Base-by-base conservation (phyloP, 2,797 vertebrate species). In the Falco naumanni region DNA sequence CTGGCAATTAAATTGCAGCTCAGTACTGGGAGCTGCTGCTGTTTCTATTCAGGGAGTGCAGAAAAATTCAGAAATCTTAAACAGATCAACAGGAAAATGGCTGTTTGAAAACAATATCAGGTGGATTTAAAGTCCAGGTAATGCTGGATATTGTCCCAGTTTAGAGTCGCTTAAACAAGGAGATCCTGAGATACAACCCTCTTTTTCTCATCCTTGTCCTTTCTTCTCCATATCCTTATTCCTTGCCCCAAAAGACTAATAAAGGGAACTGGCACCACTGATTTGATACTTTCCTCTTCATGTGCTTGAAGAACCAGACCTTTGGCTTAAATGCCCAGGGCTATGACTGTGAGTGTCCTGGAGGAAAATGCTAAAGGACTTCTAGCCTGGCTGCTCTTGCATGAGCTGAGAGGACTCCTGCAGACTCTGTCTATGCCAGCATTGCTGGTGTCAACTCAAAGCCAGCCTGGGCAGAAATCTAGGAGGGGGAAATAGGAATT, bases 51-150 rank as follows among this genome's bases (percentile, higher is more conserved):
- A 93, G n/a, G 24, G 31, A 64, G 5, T 1, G 2, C 34, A 79
- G 66, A 83, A 69, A 63, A 64, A 29, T 92, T 89, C 78, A 91
- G 75, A 96, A 93, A 92, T 33, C 5, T 79, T 92, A 82, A 51
- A 87, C 92, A 92, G 59, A 72, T 88, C 26, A 61, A 25, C 9
- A 64, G 29, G n/a, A 87, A 83, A 94, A 71, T 61, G 54, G 25
- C 20, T 91, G 21, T 74, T 86, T 83, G 50, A 84, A 94, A 93
- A 91, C 41, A 61, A 2, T 80, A 57, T 65, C 29, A 45, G 13
- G 37, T 68, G 33, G 10, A 59, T 83, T 87, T 89, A 59, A 87
- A 74, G 48, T 47, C 47, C 17, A 22, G 48, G 16, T 41, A 53
- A 77, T 39, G 51, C 18, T 77, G 16, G 29, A 16, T 89, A 50